Percentiles rank a stretch among this genome's conserved stretches.
Conservation (phyloP, 23 tunicate genomes). For the Aplidium turbinatum region DNA sequence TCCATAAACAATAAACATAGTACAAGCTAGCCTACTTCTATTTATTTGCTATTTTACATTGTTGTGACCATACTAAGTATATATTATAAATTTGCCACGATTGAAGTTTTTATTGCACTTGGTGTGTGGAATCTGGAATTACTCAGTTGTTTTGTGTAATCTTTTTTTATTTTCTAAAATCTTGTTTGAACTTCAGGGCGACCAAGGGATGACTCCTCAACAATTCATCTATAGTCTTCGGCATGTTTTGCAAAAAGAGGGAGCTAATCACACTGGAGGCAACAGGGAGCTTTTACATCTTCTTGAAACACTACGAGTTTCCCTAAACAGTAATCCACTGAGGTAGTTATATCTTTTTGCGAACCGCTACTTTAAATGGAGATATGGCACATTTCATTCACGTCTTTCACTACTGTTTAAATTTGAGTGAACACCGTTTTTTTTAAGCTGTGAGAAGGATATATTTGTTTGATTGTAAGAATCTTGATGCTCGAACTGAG, state of each 20-base stretch:
- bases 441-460: too few species aligned
- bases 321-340: slow-evolving; percentile 84
- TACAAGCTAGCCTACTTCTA: too few species aligned
- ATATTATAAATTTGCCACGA: neutral
- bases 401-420: too few species aligned
- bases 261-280: slow-evolving; percentile 23
- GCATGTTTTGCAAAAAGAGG: slow-evolving; percentile 32
- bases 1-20: too few species aligned
- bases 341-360: slow-evolving; percentile 41
- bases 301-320: slow-evolving; percentile 67
- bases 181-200: too few species aligned
- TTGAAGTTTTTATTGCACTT: neutral
- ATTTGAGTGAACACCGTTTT: too few species aligned
- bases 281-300: slow-evolving; percentile 51
- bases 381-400: too few species aligned
- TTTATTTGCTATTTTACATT: too few species aligned
- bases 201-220: slow-evolving; percentile 75
- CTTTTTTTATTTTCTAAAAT: neutral
- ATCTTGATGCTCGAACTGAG: too few species aligned
- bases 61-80: too few species aligned
- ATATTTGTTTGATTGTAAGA: too few species aligned
- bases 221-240: slow-evolving; percentile 63
- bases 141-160: neutral
- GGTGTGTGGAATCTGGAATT: neutral
- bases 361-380: too few species aligned